These are phyloP conservation scores for Paratrypauchen microcephalus DNA, from an alignment of 2,797 vertebrate genomes.

Conservation along the genomic window DNA sequence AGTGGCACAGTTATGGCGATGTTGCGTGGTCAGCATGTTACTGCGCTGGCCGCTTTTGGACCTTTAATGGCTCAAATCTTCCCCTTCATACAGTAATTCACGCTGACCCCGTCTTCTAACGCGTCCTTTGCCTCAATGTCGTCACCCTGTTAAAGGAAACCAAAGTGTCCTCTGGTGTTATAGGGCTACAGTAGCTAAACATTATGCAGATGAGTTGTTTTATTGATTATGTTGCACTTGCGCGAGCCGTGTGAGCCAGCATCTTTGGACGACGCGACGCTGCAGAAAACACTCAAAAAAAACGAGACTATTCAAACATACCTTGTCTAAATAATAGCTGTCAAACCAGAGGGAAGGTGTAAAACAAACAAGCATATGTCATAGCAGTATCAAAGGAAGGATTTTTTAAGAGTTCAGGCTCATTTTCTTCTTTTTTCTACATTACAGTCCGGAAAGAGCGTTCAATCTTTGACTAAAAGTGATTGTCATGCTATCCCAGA, in stretches of 20 bases:
- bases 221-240: conserved; percentile 33
- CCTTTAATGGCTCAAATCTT: conserved; percentile 32
- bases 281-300: conserved; percentile 56
- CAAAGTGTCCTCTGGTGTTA: conserved; percentile 1
- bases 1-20: conserved; percentile 66
- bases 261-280: conserved; percentile 44
- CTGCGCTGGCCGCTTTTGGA: conserved; percentile 49
- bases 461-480: conserved; percentile 32
- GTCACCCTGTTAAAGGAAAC: conserved; percentile 18
- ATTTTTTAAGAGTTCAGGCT: conserved; percentile 32
- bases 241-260: conserved; percentile 31
- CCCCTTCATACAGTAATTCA: conserved; percentile 1
- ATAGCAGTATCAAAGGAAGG: conserved; percentile 21
- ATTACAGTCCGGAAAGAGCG: conserved; percentile 29
- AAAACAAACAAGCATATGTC: conserved; percentile 28
- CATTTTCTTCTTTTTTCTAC: conserved; percentile 3
- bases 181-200: conserved; percentile 32
- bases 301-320: neutral
- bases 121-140: conserved; percentile 40
- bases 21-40: conserved; percentile 72
- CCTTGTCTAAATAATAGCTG: neutral
- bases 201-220: conserved; percentile 44
- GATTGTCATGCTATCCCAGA: conserved; percentile 25
- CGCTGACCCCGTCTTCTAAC: conserved; percentile 21
- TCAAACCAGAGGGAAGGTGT: conserved; percentile 16